A percentile compares a stretch with the other conserved stretches of the same genome.
phyloP scores from a whole-genome alignment of 2,888 invertebrate species.

The Dioctria rufipes region DNA sequence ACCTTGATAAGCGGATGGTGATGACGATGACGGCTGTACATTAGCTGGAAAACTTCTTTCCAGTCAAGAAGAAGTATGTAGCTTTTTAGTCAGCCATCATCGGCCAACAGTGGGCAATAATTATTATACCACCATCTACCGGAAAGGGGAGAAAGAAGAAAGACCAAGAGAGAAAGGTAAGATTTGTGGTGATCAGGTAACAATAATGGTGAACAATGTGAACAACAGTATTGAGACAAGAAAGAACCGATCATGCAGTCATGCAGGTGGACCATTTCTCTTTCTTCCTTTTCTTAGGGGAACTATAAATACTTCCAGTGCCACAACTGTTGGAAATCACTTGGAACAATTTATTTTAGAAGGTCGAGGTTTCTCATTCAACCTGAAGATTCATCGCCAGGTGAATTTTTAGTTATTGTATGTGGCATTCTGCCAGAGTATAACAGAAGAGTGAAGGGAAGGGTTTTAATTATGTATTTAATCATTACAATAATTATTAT shows the following conservation, averaged over 20 bases:
- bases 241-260: neutral
- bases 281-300: constrained; percentile 14
- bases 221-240: neutral
- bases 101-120: neutral
- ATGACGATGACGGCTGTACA: constrained; percentile 34
- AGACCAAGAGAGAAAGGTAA: constrained; percentile 35
- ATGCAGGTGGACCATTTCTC: constrained; percentile 30
- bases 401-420: too few species aligned
- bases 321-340: neutral
- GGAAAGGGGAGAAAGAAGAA: constrained; percentile 45
- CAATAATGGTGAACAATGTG: neutral
- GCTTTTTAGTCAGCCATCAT: neutral
- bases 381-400: too few species aligned
- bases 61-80: neutral
- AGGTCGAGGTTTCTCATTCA: too few species aligned
- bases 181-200: neutral
- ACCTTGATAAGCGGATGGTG: constrained; percentile 16
- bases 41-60: neutral
- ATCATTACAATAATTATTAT: too few species aligned
- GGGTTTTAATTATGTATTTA: too few species aligned
- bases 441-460: too few species aligned
- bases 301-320: constrained; percentile 3
- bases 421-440: too few species aligned
- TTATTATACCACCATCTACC: constrained; percentile 10
- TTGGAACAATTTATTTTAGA: too few species aligned